phyloP scores from a whole-genome alignment of 2,797 vertebrate species.

The Antennarius maculatus region DNA sequence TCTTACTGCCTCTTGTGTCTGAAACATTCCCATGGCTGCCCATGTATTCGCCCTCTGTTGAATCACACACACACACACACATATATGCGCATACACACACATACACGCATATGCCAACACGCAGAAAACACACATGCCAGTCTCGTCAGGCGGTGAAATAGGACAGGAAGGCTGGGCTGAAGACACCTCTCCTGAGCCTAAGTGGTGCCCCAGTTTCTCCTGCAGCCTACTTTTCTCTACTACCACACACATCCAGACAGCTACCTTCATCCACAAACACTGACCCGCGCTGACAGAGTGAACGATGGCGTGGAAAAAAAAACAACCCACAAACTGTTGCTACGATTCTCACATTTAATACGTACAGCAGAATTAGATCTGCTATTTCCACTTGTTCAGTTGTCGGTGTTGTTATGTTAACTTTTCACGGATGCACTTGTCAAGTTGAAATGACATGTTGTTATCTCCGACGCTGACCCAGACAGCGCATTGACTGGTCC shows the following conservation, averaged over 20 bases:
- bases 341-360: constrained; percentile 3
- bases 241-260: constrained; percentile 54
- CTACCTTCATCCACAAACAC: constrained; percentile 55
- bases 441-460: constrained; percentile 34
- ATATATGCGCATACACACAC: too few relatives aligned
- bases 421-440: constrained; percentile 26
- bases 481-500: constrained; percentile 42
- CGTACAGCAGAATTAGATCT: constrained; percentile 9
- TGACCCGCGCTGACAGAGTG: constrained; percentile 55
- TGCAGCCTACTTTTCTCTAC: constrained; percentile 74
- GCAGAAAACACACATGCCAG: constrained; percentile 57
- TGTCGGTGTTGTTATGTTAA: neutral
- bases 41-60: constrained; percentile 58
- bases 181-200: constrained; percentile 76
- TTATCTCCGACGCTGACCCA: constrained; percentile 35
- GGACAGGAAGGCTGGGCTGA: constrained; percentile 73
- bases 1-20: constrained; percentile 58
- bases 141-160: constrained; percentile 73
- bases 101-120: constrained; percentile 39
- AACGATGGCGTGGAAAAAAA: constrained; percentile 28
- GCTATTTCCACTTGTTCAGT: constrained; percentile 5
- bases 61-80: constrained; percentile 35
- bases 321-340: constrained; percentile 20
- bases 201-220: constrained; percentile 74
- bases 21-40: constrained; percentile 59